Evolutionary conservation across 37 sponge, comb jelly and placozoan species (phyloP), one percentile per base, ranked within the genome.

Genomic region (Ephydatia muelleri): DNA sequence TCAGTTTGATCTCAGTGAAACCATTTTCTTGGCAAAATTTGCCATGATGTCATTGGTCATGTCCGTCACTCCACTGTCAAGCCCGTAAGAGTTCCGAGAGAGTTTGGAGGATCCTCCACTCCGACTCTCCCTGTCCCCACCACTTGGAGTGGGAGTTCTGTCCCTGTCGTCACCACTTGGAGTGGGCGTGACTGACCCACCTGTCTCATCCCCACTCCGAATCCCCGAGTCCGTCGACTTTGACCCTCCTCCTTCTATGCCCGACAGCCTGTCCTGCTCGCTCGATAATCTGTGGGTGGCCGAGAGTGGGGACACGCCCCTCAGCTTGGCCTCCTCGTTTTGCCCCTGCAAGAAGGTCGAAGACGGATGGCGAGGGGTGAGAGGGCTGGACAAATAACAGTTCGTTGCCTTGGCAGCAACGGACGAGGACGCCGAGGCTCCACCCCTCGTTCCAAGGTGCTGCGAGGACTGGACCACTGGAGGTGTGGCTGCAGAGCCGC

Each of bases 211-310:
- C 49, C 82, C 88, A 77, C 88, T 88, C 13, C 88, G 82, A 38
- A 88, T 88, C 29, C 88, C 88, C 34, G 88, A 88, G 35, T 88
- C 88, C 6, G 84, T 84, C 9, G 88, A 82, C 67, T 88, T 88
- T 25, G 80, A 33, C 14, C 80, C 72, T 14, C 67, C 35, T 9
- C 69, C 64, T 37, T 67, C 68, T 1, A 31, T 34, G 22, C 38
- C 38, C 9, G 77, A 76, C 26, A 39, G 25, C 28, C 26, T 2
- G 43, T 65, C 79, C 5, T 28, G 65, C 13, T 0, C 65, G 28
- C 43, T 43, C 43, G 43, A 43, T 43, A 47, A 26, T 13, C 21
- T 78, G 79, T 47, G 31, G 14, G 49, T 78, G 29, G 64, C 65
- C 0, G 38, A 39, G n/a, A 78, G 31, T 22, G 64, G 29, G 5